These are phyloP conservation scores for Phrynocephalus guinanensis DNA, from an alignment of 2,797 vertebrate genomes.

Conservation along the genomic window DNA sequence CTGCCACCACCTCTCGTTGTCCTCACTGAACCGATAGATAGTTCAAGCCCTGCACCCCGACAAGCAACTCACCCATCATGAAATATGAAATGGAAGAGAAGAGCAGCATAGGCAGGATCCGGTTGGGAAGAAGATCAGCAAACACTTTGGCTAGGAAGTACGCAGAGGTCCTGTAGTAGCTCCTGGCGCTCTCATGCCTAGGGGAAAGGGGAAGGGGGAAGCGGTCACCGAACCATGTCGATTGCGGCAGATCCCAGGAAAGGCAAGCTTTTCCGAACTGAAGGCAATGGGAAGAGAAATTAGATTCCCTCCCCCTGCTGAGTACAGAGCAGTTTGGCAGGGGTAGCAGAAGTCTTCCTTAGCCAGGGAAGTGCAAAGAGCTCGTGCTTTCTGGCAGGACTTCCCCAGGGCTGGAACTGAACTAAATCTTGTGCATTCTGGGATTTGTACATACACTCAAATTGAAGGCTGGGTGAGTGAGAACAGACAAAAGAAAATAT, in stretches of 20 bases:
- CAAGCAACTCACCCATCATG: constrained; percentile 82
- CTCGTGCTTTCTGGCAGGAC: not conserved
- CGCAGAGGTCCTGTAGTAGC: constrained; percentile 85
- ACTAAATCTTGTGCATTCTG: not conserved
- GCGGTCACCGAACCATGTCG: not conserved
- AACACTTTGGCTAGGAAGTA: constrained; percentile 87
- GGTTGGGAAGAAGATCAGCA: constrained; percentile 84
- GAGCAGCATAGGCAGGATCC: constrained; percentile 79
- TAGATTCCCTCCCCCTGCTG: not conserved
- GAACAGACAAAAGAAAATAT: no score
- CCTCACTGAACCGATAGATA: not conserved
- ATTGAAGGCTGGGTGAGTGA: no score
- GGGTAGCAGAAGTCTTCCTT: not conserved
- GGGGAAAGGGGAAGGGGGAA: not conserved
- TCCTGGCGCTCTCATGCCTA: constrained; percentile 84
- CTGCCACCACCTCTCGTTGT: not conserved
- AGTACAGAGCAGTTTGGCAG: not conserved
- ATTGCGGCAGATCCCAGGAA: not conserved
- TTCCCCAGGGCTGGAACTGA: not conserved
- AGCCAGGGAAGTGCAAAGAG: not conserved
- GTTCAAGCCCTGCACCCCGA: not conserved
- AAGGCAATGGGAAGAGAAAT: not conserved
- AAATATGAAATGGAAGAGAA: constrained; percentile 82
- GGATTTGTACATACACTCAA: not conserved
- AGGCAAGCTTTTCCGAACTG: not conserved